Base-by-base conservation (phyloP, 2,888 invertebrate genomes). In the Machimus atricapillus region DNA sequence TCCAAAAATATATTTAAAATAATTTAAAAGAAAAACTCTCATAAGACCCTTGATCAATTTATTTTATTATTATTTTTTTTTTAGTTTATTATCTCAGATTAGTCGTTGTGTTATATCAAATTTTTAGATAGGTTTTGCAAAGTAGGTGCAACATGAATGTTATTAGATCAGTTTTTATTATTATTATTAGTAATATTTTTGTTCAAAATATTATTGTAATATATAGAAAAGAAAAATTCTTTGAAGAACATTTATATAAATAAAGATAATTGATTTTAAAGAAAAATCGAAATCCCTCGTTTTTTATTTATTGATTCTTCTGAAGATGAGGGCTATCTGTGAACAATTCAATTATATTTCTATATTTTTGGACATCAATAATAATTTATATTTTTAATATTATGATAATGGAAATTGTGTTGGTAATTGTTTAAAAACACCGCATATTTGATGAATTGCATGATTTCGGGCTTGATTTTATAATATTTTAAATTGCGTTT, bases 141-240 rank as follows among this genome's bases (percentile, higher is more conserved):
- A 85, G 85, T 87, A 88, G 87, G 87, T 88, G 88, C 88, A 88
- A 88, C 86, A 87, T 88, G 87, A 88, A 88, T 87, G 88, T 88
- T 88, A 85, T 56, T 85, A 85, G 77, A 85, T 79, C 9, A 78
- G 78, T 78, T 78, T 66, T 88, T 86, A 78, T 78, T 31, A 66
- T 73, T 87, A 37, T 73, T 66, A 73, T 79, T 34, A 19, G 56
- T 85, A 46, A 40, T 79, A 34, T 76, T 73, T 78, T 73, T 85
- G n/a, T 83, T 56, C 34, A 76, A 86, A 78, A 74, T 85, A 66
- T 76, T 87, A 88, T 66, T 87, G 78, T 83, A 86, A 77, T 66
- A 88, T 83, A 87, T 58, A 66, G 19, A 34, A 85, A 52, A 87
- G 46, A 87, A 74, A 74, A 85, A 85, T 73, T 31, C 37, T 87